Conservation (phyloP, 2,797 vertebrate species). For the Gymnodraco acuticeps region DNA sequence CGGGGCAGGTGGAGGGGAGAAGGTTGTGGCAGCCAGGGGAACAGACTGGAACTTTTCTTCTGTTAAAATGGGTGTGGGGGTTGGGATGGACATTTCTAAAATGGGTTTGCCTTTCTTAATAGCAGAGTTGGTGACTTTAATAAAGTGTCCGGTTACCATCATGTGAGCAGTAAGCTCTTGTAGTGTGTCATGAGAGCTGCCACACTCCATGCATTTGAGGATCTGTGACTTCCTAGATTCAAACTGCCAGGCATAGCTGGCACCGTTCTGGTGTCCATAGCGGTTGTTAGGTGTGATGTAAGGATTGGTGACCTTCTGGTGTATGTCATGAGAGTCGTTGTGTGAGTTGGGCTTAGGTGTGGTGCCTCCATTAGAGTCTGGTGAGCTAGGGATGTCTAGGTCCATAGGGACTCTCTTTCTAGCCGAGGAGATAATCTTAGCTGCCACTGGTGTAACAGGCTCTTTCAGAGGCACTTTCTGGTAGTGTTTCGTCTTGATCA, state of each 20-base stretch:
- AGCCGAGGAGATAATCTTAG: conserved; percentile 94
- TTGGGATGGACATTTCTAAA: conserved; percentile 87
- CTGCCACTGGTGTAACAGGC: conserved; percentile 95
- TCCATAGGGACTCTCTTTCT: conserved; percentile 95
- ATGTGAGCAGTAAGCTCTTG: conserved; percentile 98
- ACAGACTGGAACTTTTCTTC: conserved; percentile 97
- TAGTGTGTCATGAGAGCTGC: conserved; percentile 95
- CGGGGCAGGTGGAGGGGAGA: conserved; percentile 93
- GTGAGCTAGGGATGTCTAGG: conserved; percentile 95
- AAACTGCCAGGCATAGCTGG: conserved; percentile 99
- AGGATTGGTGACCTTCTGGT: conserved; percentile 94
- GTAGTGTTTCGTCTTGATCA: conserved; percentile 99
- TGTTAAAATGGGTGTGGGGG: conserved; percentile 77
- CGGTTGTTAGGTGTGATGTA: conserved; percentile 99
- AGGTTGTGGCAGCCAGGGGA: conserved; percentile 95
- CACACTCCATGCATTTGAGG: conserved; percentile 99
- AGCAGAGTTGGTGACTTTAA: conserved; percentile 98
- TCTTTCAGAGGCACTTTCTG: conserved; percentile 99
- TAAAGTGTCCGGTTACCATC: conserved; percentile 99
- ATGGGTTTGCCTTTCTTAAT: conserved; percentile 99
- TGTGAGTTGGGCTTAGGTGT: conserved; percentile 83
- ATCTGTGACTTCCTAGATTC: conserved; percentile 99
- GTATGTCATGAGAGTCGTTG: conserved; percentile 87
- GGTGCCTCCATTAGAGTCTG: conserved; percentile 93
- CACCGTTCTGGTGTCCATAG: conserved; percentile 98